These are phyloP conservation scores for Thryonomys swinderianus DNA, from an alignment of 2,113 vertebrate genomes.

Conservation along the genomic window DNA sequence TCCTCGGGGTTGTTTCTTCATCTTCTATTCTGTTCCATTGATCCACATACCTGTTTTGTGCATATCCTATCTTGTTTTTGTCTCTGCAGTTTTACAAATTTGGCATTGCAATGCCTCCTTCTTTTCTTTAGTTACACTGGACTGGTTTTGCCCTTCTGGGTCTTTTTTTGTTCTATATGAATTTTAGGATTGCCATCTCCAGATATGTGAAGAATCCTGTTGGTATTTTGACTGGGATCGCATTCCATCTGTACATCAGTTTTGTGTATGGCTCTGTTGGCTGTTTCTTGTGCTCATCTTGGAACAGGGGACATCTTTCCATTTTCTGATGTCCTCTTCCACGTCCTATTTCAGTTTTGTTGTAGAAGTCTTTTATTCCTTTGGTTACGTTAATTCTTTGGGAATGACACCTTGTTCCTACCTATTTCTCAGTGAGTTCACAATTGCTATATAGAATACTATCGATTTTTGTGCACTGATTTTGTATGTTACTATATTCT, in stretches of 20 bases:
- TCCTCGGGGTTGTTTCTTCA: too few relatives aligned
- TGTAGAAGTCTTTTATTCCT: not conserved
- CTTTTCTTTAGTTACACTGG: not conserved
- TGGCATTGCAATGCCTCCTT: not conserved
- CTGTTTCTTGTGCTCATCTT: not conserved
- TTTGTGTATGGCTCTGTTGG: not conserved
- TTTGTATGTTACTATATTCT: not conserved
- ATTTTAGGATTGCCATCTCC: not conserved
- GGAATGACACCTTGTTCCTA: not conserved
- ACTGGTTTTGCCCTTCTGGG: not conserved
- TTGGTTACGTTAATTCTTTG: not conserved
- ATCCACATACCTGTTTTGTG: too few relatives aligned
- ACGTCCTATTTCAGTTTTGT: not conserved
- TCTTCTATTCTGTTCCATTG: too few relatives aligned
- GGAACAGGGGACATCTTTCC: not conserved
- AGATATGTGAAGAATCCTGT: not conserved
- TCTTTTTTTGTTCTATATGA: not conserved
- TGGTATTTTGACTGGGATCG: not conserved
- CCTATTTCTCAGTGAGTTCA: not conserved
- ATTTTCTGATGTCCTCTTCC: not conserved
- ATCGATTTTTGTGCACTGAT: not conserved
- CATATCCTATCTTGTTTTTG: not conserved
- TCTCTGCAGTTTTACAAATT: not conserved
- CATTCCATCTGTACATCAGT: not conserved
- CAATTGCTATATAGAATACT: not conserved